Evolutionary conservation across 2,113 vertebrate species (phyloP), one percentile per base, ranked within the genome.

Genomic region (Herpailurus yagouaroundi): DNA sequence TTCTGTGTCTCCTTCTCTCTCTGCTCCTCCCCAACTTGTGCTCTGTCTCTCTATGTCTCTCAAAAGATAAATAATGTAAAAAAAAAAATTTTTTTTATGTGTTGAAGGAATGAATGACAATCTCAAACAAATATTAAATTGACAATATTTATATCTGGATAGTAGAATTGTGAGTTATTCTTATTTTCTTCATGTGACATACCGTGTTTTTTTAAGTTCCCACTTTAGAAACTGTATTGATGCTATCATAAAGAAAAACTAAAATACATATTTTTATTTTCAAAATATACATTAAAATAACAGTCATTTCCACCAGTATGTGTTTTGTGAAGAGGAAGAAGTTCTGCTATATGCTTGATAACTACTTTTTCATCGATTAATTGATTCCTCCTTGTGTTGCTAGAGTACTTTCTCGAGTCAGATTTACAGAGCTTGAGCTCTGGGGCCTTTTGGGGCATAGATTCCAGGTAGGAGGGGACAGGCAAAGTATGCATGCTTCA

Each of bases 141-240:
- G 89, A 50, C 31, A 63, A 25, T 27, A 68, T 89, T 95, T 95
- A 91, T 45, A 85, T 52, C 33, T 81, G 76, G 84, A 36, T 76
- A 89, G 86, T 14, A 91, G 89, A 92, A 66, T 5, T 55, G 13
- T 95, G 94, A 97, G 80, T 97, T 93, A 94, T 71, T 95, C 94
- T 95, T 91, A 91, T 95, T 97, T 96, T 96, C 88, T 95, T 97
- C 52, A 23, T 92, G 90, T 86, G 88, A 89, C 87, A 96, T 96
- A 96, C n/a, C 98, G 87, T 97, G 88, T 94, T 97, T 98, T 96
- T 94, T 92, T 89, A 97, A 97, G 88, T 89, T 93, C 77, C 84
- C 74, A 84, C 94, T 96, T 90, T 64, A 92, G 76, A 94, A 95
- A 96, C 63, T 52, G 31, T 87, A 93, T 92, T 96, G 91, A 96